Evolutionary conservation across 2,797 vertebrate species (phyloP).

Genomic region (Jordanella pulchra): DNA sequence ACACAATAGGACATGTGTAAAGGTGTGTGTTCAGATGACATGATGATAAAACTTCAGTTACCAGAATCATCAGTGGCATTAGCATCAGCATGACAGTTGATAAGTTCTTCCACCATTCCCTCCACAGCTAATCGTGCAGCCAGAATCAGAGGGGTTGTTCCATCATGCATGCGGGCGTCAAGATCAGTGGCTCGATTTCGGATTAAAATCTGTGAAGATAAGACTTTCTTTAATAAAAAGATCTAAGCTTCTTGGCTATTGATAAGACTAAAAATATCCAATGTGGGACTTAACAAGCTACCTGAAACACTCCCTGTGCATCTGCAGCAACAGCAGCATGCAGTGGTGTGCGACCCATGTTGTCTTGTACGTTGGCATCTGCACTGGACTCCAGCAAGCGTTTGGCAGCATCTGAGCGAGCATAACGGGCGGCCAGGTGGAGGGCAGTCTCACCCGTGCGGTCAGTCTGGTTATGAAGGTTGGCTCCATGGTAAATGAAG

Average conservation of each 20-base stretch:
- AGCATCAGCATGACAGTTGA: constrained; percentile 95
- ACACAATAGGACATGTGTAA: not conserved
- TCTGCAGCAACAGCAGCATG: constrained; percentile 95
- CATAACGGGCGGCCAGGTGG: constrained; percentile 94
- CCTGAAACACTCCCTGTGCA: constrained; percentile 98
- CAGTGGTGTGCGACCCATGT: constrained; percentile 96
- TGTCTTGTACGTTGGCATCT: constrained; percentile 95
- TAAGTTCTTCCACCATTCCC: constrained; percentile 97
- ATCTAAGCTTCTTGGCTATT: not conserved
- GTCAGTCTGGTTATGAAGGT: constrained; percentile 97
- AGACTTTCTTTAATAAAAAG: constrained; percentile 14
- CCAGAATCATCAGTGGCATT: constrained; percentile 95
- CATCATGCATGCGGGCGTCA: constrained; percentile 96
- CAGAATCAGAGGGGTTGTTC: constrained; percentile 94
- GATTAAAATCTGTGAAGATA: constrained; percentile 88
- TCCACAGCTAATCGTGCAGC: constrained; percentile 94
- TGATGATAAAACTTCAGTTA: constrained; percentile 63
- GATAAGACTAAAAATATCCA: not conserved
- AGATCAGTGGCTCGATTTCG: constrained; percentile 96
- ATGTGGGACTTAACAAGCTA: constrained; percentile 43
- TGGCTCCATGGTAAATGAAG: constrained; percentile 98
- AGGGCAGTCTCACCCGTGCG: constrained; percentile 96
- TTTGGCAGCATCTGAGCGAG: constrained; percentile 95
- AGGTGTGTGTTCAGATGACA: constrained; percentile 1
- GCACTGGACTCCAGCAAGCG: constrained; percentile 96